Base-by-base conservation (phyloP, 2,888 invertebrate species). In the Macrophya annulata region DNA sequence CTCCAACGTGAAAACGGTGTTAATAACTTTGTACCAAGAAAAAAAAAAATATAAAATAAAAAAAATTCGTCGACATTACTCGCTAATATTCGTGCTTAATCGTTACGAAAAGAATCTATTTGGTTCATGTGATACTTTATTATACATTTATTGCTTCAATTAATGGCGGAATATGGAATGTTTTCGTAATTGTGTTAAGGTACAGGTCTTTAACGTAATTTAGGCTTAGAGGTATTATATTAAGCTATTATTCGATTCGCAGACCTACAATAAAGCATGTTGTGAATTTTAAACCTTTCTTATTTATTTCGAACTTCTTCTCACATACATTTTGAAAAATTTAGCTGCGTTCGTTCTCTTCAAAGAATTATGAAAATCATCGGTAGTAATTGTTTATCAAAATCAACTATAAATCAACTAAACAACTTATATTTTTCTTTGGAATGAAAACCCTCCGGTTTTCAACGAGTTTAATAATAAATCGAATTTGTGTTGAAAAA, bases 211-310 rank as follows among this genome's bases (percentile, higher is more conserved):
- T 87, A 87, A 85, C 87, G 86, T 89, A 89, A 89, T 87, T 89
- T 89, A 90, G 87, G 84, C 86, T 90, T 89, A 90, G 87, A 87
- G 86, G 87, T 89, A 91, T 88, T 90, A 89, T 89, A 90, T 88
- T 83, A 86, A 88, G 88, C 85, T 88, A 90, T 90, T 90, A 90
- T 90, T 89, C 89, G 87, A 89, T 89, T 89, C 87, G 88, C 87
- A 90, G 86, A 89, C 88, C 88, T 90, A 89, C 88, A 91, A 91
- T 90, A 91, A 90, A 91, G 88, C 89, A 90, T 88, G 89, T 91
- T 91, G 90, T 90, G 89, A 90, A 90, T 89, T 89, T 90, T 89
- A 89, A 87, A 85, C 45, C 79, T 82, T 85, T 55, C 43, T 68
- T 55, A 12, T 76, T 62, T 25, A 43, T 15, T 81, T 6, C 48